Base-by-base conservation (phyloP, 35 echinoderm and acorn worm species). In the Acanthaster planci region DNA sequence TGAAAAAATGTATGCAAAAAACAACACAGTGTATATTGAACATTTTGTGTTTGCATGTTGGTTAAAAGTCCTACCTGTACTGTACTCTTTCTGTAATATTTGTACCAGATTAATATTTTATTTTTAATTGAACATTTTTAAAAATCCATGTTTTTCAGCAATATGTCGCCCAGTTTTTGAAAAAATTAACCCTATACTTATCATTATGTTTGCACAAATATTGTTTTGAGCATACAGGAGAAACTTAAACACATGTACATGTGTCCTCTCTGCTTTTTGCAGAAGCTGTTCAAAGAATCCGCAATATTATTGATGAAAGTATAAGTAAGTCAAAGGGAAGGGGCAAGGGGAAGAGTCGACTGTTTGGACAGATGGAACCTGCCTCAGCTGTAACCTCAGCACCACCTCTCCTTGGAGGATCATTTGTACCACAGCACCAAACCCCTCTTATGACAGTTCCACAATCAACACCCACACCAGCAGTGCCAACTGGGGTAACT, bases 271-370 rank as follows among this genome's bases (percentile, higher is more conserved):
- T 72, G 32, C 19, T 83, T 47, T 12, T 12, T 77, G 18, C 79
- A 94, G 92, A 59, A 78, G 92, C 92, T 37, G 87, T 94, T 23
- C 55, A 76, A 51, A 85, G 87, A 82, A 94, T 94, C 59, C 67
- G 78, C 22, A 84, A 86, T 31, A 94, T 93, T 29, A 94, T 94
- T 29, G 81, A 80, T 19, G 86, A 93, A 17, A 93, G 78, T 56
- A 85, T 80, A 30, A 44, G 76, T 76, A 78, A 77, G 51, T 40
- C 56, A 34, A 84, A 83, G 67, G 85, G 76, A 0, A 79, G 78
- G 81, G 51, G 84, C 37, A 82, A 64, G 32, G 52, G 84, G 51
- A 77, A 84, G 76, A 78, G 85, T 39, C 72, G 76, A 26, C 37
- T 59, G n/a, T n/a, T 57, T 39, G 36, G 55, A 29, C 52, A 68